Evolutionary conservation across 2,888 invertebrate species (phyloP), one percentile per base, ranked within the genome.

Genomic region (Patella ulyssiponensis): DNA sequence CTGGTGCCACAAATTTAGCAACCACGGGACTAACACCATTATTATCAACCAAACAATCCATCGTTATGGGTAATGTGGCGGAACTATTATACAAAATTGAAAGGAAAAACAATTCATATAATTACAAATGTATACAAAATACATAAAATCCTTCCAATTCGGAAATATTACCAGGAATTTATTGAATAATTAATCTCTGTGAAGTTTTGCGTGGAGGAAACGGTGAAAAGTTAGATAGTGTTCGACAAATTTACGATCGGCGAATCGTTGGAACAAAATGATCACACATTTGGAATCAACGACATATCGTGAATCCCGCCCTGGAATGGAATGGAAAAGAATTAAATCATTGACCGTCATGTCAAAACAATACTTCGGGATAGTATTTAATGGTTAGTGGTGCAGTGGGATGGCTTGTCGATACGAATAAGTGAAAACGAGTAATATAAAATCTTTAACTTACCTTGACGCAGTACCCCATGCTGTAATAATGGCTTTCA

Each of bases 11-110:
- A 92, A 97, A 97, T 83, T 96, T 94, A 0, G 96, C 96, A 85
- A 97, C 95, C 81, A 96, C 94, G 58, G 95, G 94, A 92, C 97
- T 96, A 81, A 97, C 93, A 81, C 94, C 94, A 80, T 96, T 93
- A 77, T 95, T 95, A 82, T 96, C 95, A 91, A 96, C 96, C 95
- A 97, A 95, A 87, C 96, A 95, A 79, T 95, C 94, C 93, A 97
- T 95, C 71, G 97, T 96, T 78, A 97, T 94, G 52, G 97, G 97
- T 78, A 97, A 93, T 69, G 97, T 97, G 82, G 97, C 97, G 82
- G 96, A 96, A 89, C 96, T 96, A 92, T 12, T 92, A 86, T 64
- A 14, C 12, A 9, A 69, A 51, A 75, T 1, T 71, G 0, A 44
- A 7, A 44, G 1, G 20, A 15, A 20, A 14, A 44, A 15, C 51